Evolutionary conservation across 2,888 invertebrate species (phyloP), one percentile per base, ranked within the genome.

Genomic region (Perizoma flavofasciatum): DNA sequence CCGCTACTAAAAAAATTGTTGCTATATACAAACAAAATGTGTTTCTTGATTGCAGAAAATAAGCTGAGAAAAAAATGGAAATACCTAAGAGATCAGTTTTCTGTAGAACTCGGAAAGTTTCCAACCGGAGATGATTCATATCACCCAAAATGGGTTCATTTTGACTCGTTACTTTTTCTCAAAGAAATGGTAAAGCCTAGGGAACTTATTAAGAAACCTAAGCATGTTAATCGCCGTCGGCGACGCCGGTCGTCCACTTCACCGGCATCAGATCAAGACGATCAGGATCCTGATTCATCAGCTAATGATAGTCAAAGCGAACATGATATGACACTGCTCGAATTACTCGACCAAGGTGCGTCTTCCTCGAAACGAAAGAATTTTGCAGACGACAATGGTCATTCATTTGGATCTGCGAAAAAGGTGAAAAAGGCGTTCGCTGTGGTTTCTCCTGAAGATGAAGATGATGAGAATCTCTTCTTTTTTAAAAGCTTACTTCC

Each of bases 1-100:
- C 22, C 22, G 22, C 22, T 22, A 22, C 22, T 3, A 22, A 22
- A 22, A 22, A 22, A 22, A 2, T 22, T 1, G 22, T 2, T 22
- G 22, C 22, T 22, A 22, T 1, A 22, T 22, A 22, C 22, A 22
- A 22, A 22, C 22, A 22, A 22, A 22, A 22, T 22, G 22, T 22
- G 22, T 43, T 33, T 8, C 11, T 39, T 55, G 45, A 33, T 68
- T 66, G 55, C 63, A 66, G 68, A 68, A 49, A 59, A 52, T 48
- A 68, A 66, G 51, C 37, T 68, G 10, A 64, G 61, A 51, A 68
- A 66, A 51, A 64, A 63, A 61, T 68, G 66, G 68, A 68, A 65
- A 34, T 68, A 68, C 58, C 55, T 68, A 7, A 59, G 66, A 55
- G 68, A 68, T 55, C 63, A 68, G 41, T 68, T 65, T 50, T 59